Conservation (phyloP, 37 sponge, comb jelly and placozoan genomes). For the Dysidea cf. avara region DNA sequence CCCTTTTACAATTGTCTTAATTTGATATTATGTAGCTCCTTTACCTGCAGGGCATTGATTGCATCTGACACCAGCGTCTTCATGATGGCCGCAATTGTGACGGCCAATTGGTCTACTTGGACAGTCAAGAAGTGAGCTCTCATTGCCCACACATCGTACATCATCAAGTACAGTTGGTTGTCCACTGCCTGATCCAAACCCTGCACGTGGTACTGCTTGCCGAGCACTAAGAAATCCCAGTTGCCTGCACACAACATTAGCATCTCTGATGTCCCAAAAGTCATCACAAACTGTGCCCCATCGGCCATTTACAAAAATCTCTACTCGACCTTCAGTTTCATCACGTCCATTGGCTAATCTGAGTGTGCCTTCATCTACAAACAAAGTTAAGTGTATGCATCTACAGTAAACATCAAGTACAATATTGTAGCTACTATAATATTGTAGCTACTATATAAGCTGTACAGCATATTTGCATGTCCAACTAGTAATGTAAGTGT, state of each 20-base stretch:
- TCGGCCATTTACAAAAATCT: neutral
- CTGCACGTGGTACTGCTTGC: neutral
- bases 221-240: neutral
- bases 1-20: no score
- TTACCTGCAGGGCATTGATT: neutral
- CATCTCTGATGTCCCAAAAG: neutral
- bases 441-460: no score
- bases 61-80: constrained; percentile 11
- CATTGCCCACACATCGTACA: constrained; percentile 2
- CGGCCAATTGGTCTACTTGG: neutral
- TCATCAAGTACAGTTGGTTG: constrained; percentile 1
- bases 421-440: no score
- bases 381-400: no score
- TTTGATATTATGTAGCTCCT: no score
- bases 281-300: constrained; percentile 28
- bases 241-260: constrained; percentile 13
- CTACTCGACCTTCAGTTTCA: constrained; percentile 16
- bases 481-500: no score
- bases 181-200: constrained; percentile 20
- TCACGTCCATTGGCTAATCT: neutral
- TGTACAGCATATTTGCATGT: no score
- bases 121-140: constrained; percentile 2
- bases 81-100: neutral
- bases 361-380: neutral
- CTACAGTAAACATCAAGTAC: no score